These are phyloP conservation scores for Rhinopomastus cyanomelas DNA, from an alignment of 2,113 vertebrate genomes.

Conservation along the genomic window DNA sequence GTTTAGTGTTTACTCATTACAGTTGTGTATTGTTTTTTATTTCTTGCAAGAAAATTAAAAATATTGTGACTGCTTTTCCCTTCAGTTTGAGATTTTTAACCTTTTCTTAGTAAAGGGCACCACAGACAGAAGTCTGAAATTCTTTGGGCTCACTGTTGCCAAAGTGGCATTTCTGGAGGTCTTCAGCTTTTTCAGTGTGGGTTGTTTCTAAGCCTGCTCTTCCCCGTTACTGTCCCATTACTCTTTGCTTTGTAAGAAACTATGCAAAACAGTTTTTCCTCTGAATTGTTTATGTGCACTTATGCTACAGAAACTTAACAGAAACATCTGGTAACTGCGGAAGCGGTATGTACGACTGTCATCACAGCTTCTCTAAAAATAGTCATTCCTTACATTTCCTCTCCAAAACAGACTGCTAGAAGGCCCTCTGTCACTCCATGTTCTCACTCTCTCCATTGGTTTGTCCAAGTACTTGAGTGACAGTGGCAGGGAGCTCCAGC, in stretches of 20 bases:
- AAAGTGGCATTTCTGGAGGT: not conserved
- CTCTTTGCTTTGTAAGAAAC: not conserved
- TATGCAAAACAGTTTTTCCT: not conserved
- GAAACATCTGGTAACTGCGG: conserved; percentile 26
- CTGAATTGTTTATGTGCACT: not conserved
- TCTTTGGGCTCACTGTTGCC: not conserved
- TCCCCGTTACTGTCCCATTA: not conserved
- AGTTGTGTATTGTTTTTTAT: not conserved
- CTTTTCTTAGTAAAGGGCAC: not conserved
- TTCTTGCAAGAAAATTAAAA: conserved; percentile 50
- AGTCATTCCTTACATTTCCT: not conserved
- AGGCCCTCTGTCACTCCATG: not conserved
- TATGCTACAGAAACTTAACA: not conserved
- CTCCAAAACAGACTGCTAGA: not conserved
- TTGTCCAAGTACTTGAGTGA: not conserved
- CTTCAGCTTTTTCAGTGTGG: not conserved
- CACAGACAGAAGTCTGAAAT: not conserved
- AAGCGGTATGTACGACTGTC: not conserved
- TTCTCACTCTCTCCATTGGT: not conserved
- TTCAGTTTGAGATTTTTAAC: conserved; percentile 9
- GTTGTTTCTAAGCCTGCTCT: not conserved
- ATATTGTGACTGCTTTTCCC: conserved; percentile 11
- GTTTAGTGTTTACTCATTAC: conserved; percentile 40
- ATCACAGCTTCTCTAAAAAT: not conserved
- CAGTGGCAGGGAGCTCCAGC: not conserved